Conservation (phyloP, 2,797 vertebrate species). For the Champsocephalus gunnari region DNA sequence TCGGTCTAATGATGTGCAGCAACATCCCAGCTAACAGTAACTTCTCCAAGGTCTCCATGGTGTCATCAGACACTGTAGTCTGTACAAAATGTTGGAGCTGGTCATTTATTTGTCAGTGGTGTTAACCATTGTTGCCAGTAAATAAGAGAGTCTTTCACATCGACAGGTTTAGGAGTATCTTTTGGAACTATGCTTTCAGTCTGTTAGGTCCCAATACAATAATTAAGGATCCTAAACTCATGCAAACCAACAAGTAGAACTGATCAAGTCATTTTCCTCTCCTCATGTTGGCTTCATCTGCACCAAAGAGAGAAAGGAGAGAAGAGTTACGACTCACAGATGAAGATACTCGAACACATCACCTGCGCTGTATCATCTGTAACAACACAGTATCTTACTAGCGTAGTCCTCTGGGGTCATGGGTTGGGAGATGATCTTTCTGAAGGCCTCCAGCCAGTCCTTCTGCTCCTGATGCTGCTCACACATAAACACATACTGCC, state of each 20-base stretch:
- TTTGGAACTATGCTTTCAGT: neutral
- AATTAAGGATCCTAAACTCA: neutral
- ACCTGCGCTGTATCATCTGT: neutral
- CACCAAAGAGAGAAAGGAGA: slow-evolving; percentile 14
- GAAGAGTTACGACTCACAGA: neutral
- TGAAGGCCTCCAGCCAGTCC: slow-evolving; percentile 90
- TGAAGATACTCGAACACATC: neutral
- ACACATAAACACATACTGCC: slow-evolving; percentile 90
- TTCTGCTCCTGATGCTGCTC: slow-evolving; percentile 87
- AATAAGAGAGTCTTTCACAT: neutral
- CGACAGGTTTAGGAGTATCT: neutral
- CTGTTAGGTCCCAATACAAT: neutral
- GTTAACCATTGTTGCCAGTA: neutral
- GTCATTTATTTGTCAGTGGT: neutral
- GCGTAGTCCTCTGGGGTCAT: slow-evolving; percentile 82
- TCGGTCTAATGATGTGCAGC: slow-evolving; percentile 15
- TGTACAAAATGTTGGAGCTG: neutral
- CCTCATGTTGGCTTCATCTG: slow-evolving; percentile 79
- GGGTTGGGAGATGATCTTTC: slow-evolving; percentile 83
- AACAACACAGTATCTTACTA: slow-evolving; percentile 65
- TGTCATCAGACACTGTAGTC: neutral
- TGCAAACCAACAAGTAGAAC: neutral
- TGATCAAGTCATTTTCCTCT: slow-evolving; percentile 64
- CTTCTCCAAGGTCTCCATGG: slow-evolving; percentile 1
- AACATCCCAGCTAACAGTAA: neutral